Evolutionary conservation across 2,888 invertebrate genomes (phyloP).

Genomic region (Aromia moschata): DNA sequence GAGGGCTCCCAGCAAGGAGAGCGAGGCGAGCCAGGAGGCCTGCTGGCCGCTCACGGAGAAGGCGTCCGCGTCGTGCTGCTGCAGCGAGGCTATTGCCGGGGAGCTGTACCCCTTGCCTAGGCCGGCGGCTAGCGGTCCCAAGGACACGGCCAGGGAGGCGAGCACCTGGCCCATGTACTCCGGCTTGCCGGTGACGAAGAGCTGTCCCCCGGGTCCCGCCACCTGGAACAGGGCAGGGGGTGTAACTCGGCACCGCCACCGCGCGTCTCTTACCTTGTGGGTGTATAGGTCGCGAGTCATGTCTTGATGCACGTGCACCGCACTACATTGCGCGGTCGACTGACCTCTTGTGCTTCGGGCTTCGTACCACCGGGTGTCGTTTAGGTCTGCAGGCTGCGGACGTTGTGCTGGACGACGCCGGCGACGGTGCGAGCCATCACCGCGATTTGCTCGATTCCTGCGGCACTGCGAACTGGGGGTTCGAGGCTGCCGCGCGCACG

Average conservation of each 20-base stretch:
- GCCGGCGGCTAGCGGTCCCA: conserved; percentile 82
- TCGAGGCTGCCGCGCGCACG: conserved; percentile 29
- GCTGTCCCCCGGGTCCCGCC: conserved; percentile 56
- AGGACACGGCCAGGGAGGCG: conserved; percentile 80
- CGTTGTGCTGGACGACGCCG: conserved; percentile 23
- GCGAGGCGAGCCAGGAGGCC: conserved; percentile 83
- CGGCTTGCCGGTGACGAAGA: conserved; percentile 57
- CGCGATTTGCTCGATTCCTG: conserved; percentile 38
- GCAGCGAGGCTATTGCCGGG: conserved; percentile 80
- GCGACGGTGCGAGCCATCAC: conserved; percentile 30
- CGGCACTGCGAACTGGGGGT: conserved; percentile 43
- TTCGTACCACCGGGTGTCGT: conserved; percentile 10
- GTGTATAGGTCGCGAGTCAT: conserved; percentile 59
- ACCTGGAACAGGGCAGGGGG: no score
- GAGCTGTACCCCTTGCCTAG: conserved; percentile 85
- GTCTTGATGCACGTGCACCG: conserved; percentile 37
- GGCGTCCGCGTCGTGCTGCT: conserved; percentile 68
- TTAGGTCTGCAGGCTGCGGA: conserved; percentile 21
- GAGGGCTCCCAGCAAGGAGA: conserved; percentile 81
- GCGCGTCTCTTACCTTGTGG: conserved; percentile 55
- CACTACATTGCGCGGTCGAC: conserved; percentile 45
- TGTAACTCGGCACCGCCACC: no score
- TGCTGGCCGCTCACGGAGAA: conserved; percentile 77
- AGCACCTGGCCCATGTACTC: conserved; percentile 70
- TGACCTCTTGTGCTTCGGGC: conserved; percentile 16